These are phyloP conservation scores for Steinernema scapterisci DNA, from an alignment of 2,888 invertebrate species.

Conservation along the genomic window DNA sequence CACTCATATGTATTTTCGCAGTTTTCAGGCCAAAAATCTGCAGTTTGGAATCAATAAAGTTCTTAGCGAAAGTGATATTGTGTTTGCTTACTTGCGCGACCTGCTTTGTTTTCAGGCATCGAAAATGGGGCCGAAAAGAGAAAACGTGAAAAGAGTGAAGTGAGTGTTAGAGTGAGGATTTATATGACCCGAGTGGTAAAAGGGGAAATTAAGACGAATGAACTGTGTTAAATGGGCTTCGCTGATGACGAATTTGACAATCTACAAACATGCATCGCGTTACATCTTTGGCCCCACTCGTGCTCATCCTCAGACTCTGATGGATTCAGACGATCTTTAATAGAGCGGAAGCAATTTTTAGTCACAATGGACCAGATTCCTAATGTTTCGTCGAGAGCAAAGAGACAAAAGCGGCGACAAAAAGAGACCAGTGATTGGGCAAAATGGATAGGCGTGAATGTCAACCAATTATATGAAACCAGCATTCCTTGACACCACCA, in stretches of 20 bases:
- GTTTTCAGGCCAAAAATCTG: neutral
- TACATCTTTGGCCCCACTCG: neutral
- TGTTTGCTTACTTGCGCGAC: slow-evolving; percentile 12
- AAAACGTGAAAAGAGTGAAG: neutral
- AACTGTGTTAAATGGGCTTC: neutral
- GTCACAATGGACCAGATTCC: slow-evolving; percentile 1
- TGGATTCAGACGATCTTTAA: neutral
- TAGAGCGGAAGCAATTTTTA: slow-evolving; percentile 5
- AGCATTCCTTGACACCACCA: neutral
- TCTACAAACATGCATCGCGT: neutral
- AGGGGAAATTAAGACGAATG: neutral
- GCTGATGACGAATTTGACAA: neutral
- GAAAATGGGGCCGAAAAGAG: neutral
- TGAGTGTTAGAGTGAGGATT: neutral
- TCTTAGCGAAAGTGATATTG: neutral
- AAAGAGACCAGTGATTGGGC: too few relatives aligned
- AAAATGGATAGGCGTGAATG: neutral
- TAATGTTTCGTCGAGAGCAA: neutral
- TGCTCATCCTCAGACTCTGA: neutral
- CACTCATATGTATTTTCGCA: slow-evolving; percentile 1
- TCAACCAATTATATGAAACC: slow-evolving; percentile 15
- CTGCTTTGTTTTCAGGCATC: neutral
- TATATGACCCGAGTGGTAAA: neutral
- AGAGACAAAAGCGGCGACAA: too few relatives aligned
- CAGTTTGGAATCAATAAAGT: slow-evolving; percentile 3